phyloP scores from a whole-genome alignment of 2,797 vertebrate species.

The Coranthus polyacanthus region DNA sequence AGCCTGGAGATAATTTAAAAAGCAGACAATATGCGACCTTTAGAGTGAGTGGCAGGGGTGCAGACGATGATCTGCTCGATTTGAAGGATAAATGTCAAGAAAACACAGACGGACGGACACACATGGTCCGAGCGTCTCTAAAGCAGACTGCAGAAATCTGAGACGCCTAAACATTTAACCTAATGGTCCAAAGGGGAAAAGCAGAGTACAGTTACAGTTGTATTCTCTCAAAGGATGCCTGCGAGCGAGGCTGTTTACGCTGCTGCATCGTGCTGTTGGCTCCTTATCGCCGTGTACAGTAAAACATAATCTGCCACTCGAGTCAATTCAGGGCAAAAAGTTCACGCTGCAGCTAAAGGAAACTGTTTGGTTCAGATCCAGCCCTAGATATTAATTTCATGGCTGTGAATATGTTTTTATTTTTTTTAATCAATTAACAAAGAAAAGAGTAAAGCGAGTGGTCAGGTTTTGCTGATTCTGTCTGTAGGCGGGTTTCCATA shows the following conservation, averaged over 20 bases:
- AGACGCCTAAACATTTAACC: constrained; percentile 49
- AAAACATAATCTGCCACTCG: constrained; percentile 24
- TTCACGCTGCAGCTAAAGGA: constrained; percentile 5
- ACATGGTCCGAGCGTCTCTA: constrained; percentile 13
- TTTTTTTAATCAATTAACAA: no score
- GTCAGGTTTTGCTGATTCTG: no score
- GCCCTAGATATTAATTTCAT: no score
- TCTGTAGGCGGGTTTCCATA: no score
- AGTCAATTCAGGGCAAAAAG: constrained; percentile 6
- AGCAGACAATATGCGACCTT: background rate
- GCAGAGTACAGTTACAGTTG: constrained; percentile 21
- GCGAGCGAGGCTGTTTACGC: constrained; percentile 10
- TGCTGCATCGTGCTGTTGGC: constrained; percentile 3
- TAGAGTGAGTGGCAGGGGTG: background rate
- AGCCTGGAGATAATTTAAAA: no score
- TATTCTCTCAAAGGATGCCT: constrained; percentile 12
- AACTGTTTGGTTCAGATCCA: constrained; percentile 1
- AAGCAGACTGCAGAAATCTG: constrained; percentile 9
- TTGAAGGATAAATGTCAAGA: constrained; percentile 27
- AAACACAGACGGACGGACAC: constrained; percentile 18
- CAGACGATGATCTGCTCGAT: constrained; percentile 20
- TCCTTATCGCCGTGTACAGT: constrained; percentile 8
- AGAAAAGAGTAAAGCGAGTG: no score
- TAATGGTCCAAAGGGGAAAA: constrained; percentile 21
- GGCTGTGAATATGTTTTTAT: no score